These are phyloP conservation scores for Halocaridina rubra DNA, from an alignment of 2,888 invertebrate species.

Conservation along the genomic window DNA sequence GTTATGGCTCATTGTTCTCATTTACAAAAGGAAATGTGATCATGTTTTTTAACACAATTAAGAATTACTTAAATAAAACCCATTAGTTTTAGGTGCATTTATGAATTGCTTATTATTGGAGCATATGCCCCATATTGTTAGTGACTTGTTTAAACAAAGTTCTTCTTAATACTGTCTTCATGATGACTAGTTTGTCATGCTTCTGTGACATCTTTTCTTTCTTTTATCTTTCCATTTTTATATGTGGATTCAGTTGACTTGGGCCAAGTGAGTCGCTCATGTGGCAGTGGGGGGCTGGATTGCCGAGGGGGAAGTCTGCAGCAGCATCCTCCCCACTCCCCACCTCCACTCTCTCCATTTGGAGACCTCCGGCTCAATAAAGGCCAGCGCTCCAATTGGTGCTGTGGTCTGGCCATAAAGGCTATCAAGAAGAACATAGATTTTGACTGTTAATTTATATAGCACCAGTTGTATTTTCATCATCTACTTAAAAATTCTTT, in stretches of 20 bases:
- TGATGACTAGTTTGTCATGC: conserved; percentile 1
- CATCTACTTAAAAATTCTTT: too few species aligned
- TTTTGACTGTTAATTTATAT: conserved; percentile 52
- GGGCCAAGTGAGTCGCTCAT: conserved; percentile 55
- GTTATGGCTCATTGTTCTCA: too few species aligned
- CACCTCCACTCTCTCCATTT: conserved; percentile 59
- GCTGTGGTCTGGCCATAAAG: conserved; percentile 62
- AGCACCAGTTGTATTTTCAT: too few species aligned
- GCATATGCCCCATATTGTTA: too few species aligned
- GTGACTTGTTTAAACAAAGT: too few species aligned
- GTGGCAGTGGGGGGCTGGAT: conserved; percentile 39
- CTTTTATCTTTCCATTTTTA: not conserved
- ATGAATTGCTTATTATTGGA: too few species aligned
- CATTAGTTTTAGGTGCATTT: too few species aligned
- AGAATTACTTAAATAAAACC: too few species aligned
- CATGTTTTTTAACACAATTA: too few species aligned
- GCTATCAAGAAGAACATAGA: conserved; percentile 62
- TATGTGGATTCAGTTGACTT: conserved; percentile 42
- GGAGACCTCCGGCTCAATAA: conserved; percentile 55
- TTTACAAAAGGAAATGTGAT: too few species aligned
- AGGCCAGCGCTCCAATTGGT: conserved; percentile 58
- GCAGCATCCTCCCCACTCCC: conserved; percentile 31
- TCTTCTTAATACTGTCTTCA: not conserved
- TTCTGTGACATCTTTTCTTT: conserved; percentile 12
- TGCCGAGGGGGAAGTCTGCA: conserved; percentile 24